phyloP scores from a whole-genome alignment of 2,797 vertebrate species.

The Gallirallus australis region DNA sequence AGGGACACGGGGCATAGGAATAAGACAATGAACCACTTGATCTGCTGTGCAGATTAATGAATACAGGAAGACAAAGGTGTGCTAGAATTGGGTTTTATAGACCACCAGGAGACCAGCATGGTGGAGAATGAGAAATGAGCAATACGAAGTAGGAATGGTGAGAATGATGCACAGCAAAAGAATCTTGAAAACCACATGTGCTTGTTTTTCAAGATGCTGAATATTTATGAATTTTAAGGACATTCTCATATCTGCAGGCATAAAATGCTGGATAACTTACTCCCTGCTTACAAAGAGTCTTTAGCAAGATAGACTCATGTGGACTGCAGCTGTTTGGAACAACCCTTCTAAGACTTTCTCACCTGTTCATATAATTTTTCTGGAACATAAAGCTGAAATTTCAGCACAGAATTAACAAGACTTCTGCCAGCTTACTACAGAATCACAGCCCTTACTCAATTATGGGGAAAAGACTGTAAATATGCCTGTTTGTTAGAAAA shows the following conservation, averaged over 20 bases:
- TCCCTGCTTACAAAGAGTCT: neutral
- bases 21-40: neutral
- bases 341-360: neutral
- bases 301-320: neutral
- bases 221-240: neutral
- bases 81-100: neutral
- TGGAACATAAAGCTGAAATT: neutral
- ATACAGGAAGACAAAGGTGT: neutral
- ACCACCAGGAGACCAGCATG: neutral
- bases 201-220: neutral
- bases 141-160: neutral
- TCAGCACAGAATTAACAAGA: neutral
- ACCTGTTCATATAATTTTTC: neutral
- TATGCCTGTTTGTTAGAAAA: neutral
- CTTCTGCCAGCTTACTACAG: neutral
- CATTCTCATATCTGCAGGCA: neutral
- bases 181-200: neutral
- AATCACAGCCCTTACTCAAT: neutral
- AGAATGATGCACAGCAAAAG: neutral
- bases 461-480: neutral
- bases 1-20: accelerated
- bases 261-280: neutral
- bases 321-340: neutral
- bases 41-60: neutral
- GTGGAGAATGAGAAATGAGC: neutral